phyloP scores from a whole-genome alignment of 2,113 vertebrate genomes.

The Tautogolabrus adspersus region DNA sequence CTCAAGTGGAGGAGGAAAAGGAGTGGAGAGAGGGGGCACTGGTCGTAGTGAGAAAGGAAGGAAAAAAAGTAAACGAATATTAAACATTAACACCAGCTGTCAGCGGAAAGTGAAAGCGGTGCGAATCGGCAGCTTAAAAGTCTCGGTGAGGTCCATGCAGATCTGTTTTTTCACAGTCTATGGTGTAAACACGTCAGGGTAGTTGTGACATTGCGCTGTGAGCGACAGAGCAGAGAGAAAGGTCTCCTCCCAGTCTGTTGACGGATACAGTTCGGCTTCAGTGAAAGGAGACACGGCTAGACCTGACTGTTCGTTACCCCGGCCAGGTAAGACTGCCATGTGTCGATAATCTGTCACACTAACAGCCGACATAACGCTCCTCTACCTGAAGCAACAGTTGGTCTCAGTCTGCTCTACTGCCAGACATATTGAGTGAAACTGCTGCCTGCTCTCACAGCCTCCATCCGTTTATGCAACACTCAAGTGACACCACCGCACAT shows the following conservation, averaged over 20 bases:
- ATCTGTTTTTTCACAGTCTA: slow-evolving; percentile 8
- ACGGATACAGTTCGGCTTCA: slow-evolving; percentile 68
- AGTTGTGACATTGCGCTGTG: slow-evolving; percentile 60
- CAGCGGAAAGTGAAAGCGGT: slow-evolving; percentile 30
- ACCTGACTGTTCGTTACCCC: slow-evolving; percentile 42
- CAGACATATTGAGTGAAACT: slow-evolving; percentile 29
- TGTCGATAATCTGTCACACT: slow-evolving; percentile 15
- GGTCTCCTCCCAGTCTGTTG: slow-evolving; percentile 78
- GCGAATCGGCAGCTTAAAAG: slow-evolving; percentile 20
- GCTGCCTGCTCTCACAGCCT: slow-evolving; percentile 39
- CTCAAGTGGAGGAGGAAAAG: slow-evolving; percentile 55
- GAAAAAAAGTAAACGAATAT: slow-evolving; percentile 45
- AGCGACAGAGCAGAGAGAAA: slow-evolving; percentile 55
- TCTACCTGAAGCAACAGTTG: slow-evolving; percentile 66
- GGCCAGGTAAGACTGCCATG: slow-evolving; percentile 71
- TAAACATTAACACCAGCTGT: slow-evolving; percentile 18
- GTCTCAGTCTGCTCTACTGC: background rate
- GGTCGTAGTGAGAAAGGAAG: slow-evolving; percentile 2
- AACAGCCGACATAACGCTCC: background rate
- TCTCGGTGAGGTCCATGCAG: slow-evolving; percentile 12
- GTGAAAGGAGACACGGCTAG: slow-evolving; percentile 48
- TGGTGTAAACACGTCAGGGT: slow-evolving; percentile 54
- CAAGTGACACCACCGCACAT: background rate
- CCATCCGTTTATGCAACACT: slow-evolving; percentile 42
- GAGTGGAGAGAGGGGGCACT: slow-evolving; percentile 22